Evolutionary conservation across 2,888 invertebrate species (phyloP).

Genomic region (Ichneumoninae sp.): DNA sequence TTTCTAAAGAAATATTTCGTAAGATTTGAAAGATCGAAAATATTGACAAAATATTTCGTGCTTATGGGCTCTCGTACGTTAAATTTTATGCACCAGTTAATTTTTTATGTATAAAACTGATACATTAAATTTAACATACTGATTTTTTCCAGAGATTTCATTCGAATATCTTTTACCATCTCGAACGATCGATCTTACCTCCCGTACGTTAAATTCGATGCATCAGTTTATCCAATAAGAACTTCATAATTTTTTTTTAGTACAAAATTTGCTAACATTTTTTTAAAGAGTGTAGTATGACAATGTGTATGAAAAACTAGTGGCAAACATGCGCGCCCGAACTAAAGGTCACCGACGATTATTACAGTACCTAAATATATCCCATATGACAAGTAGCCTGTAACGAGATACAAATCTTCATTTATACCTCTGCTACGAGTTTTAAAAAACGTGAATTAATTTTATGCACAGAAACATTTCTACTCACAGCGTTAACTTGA

Average conservation of each 20-base stretch:
- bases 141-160: no score
- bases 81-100: no score
- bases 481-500: constrained; percentile 77
- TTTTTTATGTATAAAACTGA: constrained; percentile 6
- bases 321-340: constrained; percentile 44
- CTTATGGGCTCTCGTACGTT: no score
- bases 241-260: neutral
- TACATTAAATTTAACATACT: no score
- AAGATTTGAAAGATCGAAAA: no score
- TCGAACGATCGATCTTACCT: no score
- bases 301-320: neutral
- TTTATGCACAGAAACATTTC: no score
- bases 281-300: constrained; percentile 32
- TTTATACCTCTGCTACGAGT: constrained; percentile 58
- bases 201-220: no score
- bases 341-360: constrained; percentile 50
- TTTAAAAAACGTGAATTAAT: neutral
- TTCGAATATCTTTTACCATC: no score
- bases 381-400: constrained; percentile 83
- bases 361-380: constrained; percentile 83
- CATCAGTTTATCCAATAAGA: no score
- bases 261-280: neutral
- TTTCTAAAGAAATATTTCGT: no score
- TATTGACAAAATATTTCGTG: no score
- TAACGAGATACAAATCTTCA: constrained; percentile 78